Conservation (phyloP, 2,113 vertebrate genomes). For the Indicator indicator region DNA sequence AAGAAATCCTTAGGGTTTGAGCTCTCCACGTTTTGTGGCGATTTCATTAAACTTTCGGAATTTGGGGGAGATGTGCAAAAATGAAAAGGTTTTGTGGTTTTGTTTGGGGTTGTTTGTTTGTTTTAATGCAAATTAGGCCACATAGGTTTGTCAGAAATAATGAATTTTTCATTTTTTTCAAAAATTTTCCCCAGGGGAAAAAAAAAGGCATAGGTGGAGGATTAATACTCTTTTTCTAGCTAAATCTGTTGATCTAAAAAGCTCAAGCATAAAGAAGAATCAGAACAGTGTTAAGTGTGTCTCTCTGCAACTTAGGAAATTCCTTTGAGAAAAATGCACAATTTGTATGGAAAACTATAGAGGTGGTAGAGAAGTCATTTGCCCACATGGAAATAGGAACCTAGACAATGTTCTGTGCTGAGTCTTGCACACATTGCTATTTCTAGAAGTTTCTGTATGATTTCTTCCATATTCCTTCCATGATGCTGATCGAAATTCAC, state of each 20-base stretch:
- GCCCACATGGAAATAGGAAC: not conserved
- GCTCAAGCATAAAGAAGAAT: accelerated
- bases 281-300: not conserved
- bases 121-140: not conserved
- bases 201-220: not conserved
- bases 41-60: not conserved
- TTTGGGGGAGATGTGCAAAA: not conserved
- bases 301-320: not conserved
- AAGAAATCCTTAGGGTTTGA: not conserved
- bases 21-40: not conserved
- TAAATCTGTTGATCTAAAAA: not conserved
- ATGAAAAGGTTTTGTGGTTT: not conserved
- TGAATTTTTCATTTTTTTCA: not conserved
- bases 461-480: not conserved
- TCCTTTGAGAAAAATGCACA: not conserved
- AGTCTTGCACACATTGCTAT: not conserved
- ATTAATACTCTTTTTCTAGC: not conserved
- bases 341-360: not conserved
- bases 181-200: not conserved
- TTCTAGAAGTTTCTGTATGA: not conserved
- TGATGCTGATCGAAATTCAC: not conserved
- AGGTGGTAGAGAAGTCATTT: not conserved
- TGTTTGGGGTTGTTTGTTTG: not conserved
- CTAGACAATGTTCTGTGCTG: not conserved
- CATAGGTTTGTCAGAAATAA: not conserved